phyloP scores from a whole-genome alignment of 2,797 vertebrate species.

The Delichon dasypus region DNA sequence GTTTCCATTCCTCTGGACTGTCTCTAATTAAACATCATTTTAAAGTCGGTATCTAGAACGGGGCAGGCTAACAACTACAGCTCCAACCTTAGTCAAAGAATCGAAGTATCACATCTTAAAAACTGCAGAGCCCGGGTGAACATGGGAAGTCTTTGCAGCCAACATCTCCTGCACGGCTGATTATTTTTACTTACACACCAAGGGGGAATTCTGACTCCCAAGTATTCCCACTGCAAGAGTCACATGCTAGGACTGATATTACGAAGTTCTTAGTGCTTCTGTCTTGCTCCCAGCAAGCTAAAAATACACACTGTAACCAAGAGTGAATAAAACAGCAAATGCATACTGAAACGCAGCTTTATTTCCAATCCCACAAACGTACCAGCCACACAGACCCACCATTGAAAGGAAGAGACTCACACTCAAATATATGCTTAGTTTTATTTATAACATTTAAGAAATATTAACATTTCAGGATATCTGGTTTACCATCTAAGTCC shows the following conservation, averaged over 20 bases:
- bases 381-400: neutral
- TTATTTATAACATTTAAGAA: slow-evolving; percentile 81
- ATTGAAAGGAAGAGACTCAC: slow-evolving; percentile 68
- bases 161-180: neutral
- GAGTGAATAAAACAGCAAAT: neutral
- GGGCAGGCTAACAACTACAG: neutral
- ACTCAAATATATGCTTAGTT: slow-evolving; percentile 67
- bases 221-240: neutral
- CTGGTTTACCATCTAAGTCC: slow-evolving; percentile 74
- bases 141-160: neutral
- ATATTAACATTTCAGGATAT: slow-evolving; percentile 81
- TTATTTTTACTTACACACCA: neutral
- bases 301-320: neutral
- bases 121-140: neutral
- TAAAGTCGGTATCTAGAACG: neutral
- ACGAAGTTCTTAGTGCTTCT: neutral
- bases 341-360: neutral
- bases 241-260: fast-evolving
- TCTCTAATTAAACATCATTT: neutral
- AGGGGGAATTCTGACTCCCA: neutral
- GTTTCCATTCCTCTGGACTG: neutral
- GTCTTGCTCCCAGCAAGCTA: neutral
- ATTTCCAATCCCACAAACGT: neutral
- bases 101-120: neutral
- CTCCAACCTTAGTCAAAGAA: neutral